These are phyloP conservation scores for Hydrolagus affinis DNA, from an alignment of 2,113 vertebrate genomes.

Conservation along the genomic window DNA sequence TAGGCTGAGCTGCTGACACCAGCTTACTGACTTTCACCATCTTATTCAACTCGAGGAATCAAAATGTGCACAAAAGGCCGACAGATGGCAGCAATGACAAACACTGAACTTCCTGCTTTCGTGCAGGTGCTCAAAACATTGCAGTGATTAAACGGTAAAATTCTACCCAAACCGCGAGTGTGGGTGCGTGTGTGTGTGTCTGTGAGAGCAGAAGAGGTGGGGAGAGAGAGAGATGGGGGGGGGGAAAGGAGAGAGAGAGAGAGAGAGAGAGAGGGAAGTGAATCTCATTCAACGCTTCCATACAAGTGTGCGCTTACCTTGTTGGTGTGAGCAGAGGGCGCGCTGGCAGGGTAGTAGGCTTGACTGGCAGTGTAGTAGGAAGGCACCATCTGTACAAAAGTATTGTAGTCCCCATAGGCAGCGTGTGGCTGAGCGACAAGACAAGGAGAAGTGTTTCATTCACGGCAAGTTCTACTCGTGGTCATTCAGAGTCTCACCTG, in stretches of 20 bases:
- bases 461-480: neutral
- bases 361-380: constrained; percentile 62
- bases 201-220: neutral
- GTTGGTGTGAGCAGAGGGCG: constrained; percentile 46
- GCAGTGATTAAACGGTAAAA: too few relatives aligned
- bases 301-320: constrained; percentile 51
- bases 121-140: too few relatives aligned
- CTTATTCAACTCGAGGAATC: too few relatives aligned
- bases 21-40: too few relatives aligned
- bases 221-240: constrained; percentile 8
- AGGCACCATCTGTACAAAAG: constrained; percentile 65
- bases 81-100: too few relatives aligned
- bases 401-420: constrained; percentile 55
- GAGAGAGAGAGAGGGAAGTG: too few relatives aligned
- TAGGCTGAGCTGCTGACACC: too few relatives aligned
- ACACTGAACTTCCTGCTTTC: too few relatives aligned
- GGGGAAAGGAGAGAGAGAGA: neutral
- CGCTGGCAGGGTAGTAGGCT: constrained; percentile 45
- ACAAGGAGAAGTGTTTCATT: neutral
- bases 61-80: too few relatives aligned
- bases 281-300: rapidly evolving
- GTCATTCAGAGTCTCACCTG: too few relatives aligned
- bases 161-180: too few relatives aligned
- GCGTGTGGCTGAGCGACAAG: constrained; percentile 48
- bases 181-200: too few relatives aligned